Evolutionary conservation across 2,888 invertebrate genomes (phyloP), one percentile per base, ranked within the genome.

Genomic region (Meteorus colon): DNA sequence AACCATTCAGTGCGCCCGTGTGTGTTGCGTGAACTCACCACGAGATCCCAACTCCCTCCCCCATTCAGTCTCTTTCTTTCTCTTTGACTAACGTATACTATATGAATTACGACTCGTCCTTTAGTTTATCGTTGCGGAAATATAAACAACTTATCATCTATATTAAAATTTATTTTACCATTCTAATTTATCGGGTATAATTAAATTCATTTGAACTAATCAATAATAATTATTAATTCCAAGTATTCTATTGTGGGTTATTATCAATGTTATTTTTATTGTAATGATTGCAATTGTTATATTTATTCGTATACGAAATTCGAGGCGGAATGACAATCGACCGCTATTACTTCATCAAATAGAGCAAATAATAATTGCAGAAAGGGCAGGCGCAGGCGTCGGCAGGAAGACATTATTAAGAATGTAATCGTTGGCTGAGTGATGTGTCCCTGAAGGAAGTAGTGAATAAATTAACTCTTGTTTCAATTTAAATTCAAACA

Each of bases 341-440:
- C 65, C 59, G 69, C 65, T 66, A 65, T 73, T 55, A 55, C 19
- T 19, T 55, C 19, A 55, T 55, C n/a, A 51, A 55, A 65, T 51
- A 65, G 48, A 69, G 48, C 45, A 55, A 69, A 65, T 63, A 48
- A 69, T 51, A 73, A 51, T 37, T 51, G 59, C 48, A 27, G 48
- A 77, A 41, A 73, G 69, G 41, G 65, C 41, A 24, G 24, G 71
- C 65, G 73, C 72, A 41, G 76, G 65, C 75, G 71, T 65, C 60
- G 48, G 51, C 86, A 85, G 87, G 88, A 88, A 87, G 82, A 79
- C 82, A 85, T 86, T 84, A 84, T 86, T 87, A 86, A 87, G 83
- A 80, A 73, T 76, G 41, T 74, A 60, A 68, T 68, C 24, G 66
- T 51, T 27, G 31, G 24, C 41, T 73, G 45, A 27, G 48, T 68